These are phyloP conservation scores for Rotaria sp. DNA, from an alignment of 2,888 invertebrate genomes.

Conservation along the genomic window DNA sequence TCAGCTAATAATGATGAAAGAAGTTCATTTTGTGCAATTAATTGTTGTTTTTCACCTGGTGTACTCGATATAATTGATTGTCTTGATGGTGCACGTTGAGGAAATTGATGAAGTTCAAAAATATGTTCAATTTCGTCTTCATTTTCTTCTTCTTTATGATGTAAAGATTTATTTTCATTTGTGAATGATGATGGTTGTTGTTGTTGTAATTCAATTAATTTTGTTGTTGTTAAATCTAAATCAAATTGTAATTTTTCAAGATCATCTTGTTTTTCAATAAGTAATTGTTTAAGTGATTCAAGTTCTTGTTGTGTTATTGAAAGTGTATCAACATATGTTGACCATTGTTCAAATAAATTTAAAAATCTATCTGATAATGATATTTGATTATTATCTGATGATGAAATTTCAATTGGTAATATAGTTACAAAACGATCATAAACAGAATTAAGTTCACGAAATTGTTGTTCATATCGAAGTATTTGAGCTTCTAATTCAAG, in stretches of 20 bases:
- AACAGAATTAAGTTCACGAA: background rate
- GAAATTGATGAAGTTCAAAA: background rate
- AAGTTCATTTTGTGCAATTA: slow-evolving; percentile 17
- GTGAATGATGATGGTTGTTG: background rate
- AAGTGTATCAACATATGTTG: background rate
- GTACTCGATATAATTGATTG: background rate
- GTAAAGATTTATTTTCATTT: background rate
- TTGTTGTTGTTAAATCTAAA: background rate
- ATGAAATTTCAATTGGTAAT: background rate
- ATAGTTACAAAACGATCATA: background rate
- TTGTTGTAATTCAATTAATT: background rate
- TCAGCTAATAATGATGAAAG: background rate
- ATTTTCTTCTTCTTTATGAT: background rate
- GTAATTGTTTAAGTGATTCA: background rate
- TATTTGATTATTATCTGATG: background rate
- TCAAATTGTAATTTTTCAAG: background rate
- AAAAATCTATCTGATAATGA: background rate
- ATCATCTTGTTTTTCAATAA: slow-evolving; percentile 9
- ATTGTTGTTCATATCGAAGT: background rate
- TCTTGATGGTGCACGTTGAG: background rate
- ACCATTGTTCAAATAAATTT: background rate
- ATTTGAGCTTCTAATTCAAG: background rate
- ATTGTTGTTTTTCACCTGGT: slow-evolving; percentile 23
- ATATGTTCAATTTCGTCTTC: slow-evolving; percentile 2
- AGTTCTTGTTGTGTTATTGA: background rate